phyloP scores from a whole-genome alignment of 1,140 invertebrate genomes.

The Dreissena polymorpha region DNA sequence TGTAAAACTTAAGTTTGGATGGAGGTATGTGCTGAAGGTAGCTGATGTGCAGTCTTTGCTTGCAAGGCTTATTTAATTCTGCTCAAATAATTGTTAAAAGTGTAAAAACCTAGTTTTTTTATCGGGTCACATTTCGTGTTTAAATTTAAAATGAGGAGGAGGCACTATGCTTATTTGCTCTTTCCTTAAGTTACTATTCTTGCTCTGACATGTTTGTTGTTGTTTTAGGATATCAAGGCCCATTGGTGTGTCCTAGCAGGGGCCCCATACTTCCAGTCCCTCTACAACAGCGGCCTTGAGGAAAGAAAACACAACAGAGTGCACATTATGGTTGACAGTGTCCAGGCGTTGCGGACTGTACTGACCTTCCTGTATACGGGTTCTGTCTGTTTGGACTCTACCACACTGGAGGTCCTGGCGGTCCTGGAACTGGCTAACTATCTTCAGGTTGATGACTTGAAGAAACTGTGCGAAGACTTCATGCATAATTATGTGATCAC shows the following conservation, averaged over 20 bases:
- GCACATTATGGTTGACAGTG: not conserved
- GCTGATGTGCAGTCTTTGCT: no score
- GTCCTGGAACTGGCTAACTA: not conserved
- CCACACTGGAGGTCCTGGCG: not conserved
- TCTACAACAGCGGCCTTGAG: no score
- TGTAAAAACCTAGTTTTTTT: not conserved
- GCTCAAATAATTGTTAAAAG: no score
- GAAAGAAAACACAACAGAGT: not conserved
- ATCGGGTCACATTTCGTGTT: not conserved
- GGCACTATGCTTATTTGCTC: not conserved
- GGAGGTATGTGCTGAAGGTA: no score
- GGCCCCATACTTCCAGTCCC: not conserved
- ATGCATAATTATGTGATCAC: not conserved
- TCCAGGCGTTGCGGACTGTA: not conserved
- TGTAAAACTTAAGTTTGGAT: no score
- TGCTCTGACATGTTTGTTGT: not conserved
- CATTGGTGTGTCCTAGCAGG: not conserved
- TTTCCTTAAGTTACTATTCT: not conserved
- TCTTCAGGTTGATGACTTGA: not conserved
- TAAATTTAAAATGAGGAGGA: not conserved
- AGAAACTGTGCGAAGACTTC: not conserved
- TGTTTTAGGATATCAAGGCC: not conserved
- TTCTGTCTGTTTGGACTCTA: not conserved
- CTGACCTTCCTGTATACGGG: slow-evolving; percentile 1
- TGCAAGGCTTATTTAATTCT: no score